Evolutionary conservation across 2,113 vertebrate species (phyloP).

Genomic region (Pomatostomus ruficeps): DNA sequence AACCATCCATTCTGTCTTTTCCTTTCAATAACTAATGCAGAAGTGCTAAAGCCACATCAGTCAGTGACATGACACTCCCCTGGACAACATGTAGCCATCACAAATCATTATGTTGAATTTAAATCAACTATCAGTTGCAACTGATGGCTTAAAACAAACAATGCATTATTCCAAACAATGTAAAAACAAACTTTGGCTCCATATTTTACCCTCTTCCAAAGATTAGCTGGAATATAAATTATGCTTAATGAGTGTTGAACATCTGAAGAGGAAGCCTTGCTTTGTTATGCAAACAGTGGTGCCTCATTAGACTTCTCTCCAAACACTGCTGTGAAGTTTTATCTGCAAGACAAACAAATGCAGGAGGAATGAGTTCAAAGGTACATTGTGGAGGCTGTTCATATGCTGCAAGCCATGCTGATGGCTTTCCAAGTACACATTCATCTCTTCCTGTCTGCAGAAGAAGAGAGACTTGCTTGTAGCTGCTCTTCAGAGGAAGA

Average conservation of each 20-base stretch:
- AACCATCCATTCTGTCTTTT: background rate
- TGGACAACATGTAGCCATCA: slow-evolving; percentile 32
- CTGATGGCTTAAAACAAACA: slow-evolving; percentile 69
- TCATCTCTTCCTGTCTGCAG: background rate
- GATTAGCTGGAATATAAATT: slow-evolving; percentile 57
- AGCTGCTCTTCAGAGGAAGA: background rate
- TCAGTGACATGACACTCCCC: background rate
- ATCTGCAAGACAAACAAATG: slow-evolving; percentile 72
- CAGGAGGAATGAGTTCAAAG: slow-evolving; percentile 39
- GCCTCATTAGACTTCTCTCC: slow-evolving; percentile 53
- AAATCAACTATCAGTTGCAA: slow-evolving; percentile 58
- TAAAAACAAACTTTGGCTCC: slow-evolving; percentile 69
- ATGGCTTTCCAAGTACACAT: slow-evolving; percentile 23
- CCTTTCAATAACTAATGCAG: background rate
- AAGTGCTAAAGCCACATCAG: background rate
- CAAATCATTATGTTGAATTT: slow-evolving; percentile 56
- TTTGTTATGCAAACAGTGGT: slow-evolving; percentile 55
- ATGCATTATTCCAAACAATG: slow-evolving; percentile 62
- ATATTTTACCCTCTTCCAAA: slow-evolving; percentile 37
- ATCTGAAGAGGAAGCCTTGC: slow-evolving; percentile 38
- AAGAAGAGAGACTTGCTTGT: background rate
- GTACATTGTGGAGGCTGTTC: background rate
- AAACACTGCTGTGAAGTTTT: slow-evolving; percentile 59
- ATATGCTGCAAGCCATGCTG: background rate
- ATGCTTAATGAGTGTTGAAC: slow-evolving; percentile 31